Evolutionary conservation across 2,797 vertebrate genomes (phyloP), one percentile per base, ranked within the genome.

Genomic region (Iguana delicatissima): DNA sequence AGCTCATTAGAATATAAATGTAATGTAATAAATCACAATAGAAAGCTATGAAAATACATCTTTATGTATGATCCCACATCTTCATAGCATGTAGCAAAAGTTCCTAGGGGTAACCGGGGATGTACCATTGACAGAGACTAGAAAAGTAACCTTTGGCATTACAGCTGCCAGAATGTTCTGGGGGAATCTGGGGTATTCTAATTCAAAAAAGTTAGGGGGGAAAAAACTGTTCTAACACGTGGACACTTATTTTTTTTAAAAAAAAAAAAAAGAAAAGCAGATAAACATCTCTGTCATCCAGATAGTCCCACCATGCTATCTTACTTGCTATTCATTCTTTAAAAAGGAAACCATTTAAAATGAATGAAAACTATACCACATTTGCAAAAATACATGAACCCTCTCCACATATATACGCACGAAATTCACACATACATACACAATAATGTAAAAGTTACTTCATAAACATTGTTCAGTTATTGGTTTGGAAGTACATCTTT

Each of bases 401-500:
- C 5, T 59, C 57, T 59, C 16, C 20, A 16, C 16, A 67, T 29
- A 26, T 67, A 69, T 32, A 13, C 32, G 20, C 5, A 59, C 20
- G 16, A 1, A 57, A 26, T 24, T 38, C 13, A 22, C 9, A 38
- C 4, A 9, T 14, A 74, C 6, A 74, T 74, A 35, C 35, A 18
- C n/a, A 38, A 38, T 38, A 74, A 35, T 18, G 16, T 50, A 50
- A 4, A 10, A 74, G 24, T 55, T n/a, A 85, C 55, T n/a, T 10
- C 0, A 0, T 2, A 55, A 79, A 24, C 50, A 84, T 90, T 89
- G 0, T 14, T 92, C 6, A 0, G 0, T 89, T 18, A 7, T 3
- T 92, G 88, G 6, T 35, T 90, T 22, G 79, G 83, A 92, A 91
- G 55, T 5, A 0, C 4, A 86, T 46, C 42, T 46, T 46, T 46